Percentiles rank a stretch among this genome's conserved stretches.
Evolutionary conservation across 35 echinoderm and acorn worm genomes (phyloP).

Genomic region (Diadema setosum): DNA sequence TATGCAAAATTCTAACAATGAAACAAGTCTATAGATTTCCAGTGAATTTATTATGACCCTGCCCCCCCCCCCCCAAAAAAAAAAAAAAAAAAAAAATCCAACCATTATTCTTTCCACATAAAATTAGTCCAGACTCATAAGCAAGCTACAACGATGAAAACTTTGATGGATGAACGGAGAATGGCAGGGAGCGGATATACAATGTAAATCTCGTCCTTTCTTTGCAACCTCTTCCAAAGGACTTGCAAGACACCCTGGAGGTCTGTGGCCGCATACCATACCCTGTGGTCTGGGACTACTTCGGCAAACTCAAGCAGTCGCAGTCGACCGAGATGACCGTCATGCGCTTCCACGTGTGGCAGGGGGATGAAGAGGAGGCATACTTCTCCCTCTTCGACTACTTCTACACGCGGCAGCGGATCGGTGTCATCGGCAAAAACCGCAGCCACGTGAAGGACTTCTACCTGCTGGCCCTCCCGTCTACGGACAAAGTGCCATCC

Average conservation of each 20-base stretch:
- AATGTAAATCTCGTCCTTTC: too few relatives aligned
- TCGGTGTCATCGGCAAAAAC: slow-evolving; percentile 85
- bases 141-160: too few relatives aligned
- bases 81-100: too few relatives aligned
- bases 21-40: too few relatives aligned
- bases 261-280: slow-evolving; percentile 85
- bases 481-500: slow-evolving; percentile 37
- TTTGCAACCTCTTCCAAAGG: too few relatives aligned
- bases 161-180: too few relatives aligned
- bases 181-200: too few relatives aligned
- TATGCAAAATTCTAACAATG: too few relatives aligned
- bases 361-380: slow-evolving; percentile 66
- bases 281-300: slow-evolving; percentile 84
- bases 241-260: slow-evolving; percentile 48
- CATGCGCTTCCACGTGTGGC: slow-evolving; percentile 65
- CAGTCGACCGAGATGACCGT: slow-evolving; percentile 74
- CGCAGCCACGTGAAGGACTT: slow-evolving; percentile 81
- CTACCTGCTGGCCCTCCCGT: slow-evolving; percentile 81
- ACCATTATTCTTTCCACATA: too few relatives aligned
- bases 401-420: slow-evolving; percentile 80
- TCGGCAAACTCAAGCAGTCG: slow-evolving; percentile 60
- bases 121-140: too few relatives aligned
- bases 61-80: too few relatives aligned
- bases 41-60: too few relatives aligned
- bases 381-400: slow-evolving; percentile 84